Base-by-base conservation (phyloP, 1,140 invertebrate species). In the Laupala kohalensis region DNA sequence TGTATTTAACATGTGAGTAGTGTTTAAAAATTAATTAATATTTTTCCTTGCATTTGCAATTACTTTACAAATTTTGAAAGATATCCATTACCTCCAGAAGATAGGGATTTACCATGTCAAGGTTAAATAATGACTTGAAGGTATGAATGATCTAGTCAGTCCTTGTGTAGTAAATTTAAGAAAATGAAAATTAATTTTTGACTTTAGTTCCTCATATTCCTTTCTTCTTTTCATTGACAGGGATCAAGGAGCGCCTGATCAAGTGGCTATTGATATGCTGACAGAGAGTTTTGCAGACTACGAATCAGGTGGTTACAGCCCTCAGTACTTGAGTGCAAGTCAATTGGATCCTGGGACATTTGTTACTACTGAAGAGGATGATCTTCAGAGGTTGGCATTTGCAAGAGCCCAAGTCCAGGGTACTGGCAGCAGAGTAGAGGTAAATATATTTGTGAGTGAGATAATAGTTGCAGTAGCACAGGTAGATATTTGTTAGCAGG, bases 321-420 rank as follows among this genome's bases (percentile, higher is more conserved):
- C 97, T 0, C 83, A 80, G 73, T 89, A 93, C 73, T 78, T 96
- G 37, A 75, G 79, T 15, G 80, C 85, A 5, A 82, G 85, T 27
- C 86, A 91, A 26, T 80, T 97, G 9, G 94, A 96, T 78, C 90
- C 93, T 5, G 93, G 89, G 53, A 92, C 93, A 3, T 83, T 95
- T 68, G 83, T 97, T 4, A 86, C 90, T 24, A 86, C 89, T 67
- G 89, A 92, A 75, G 87, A 86, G 66, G 92, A 96, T 75, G 95
- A 97, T 79, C 81, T 80, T 65, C 87, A 91, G 77, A 83, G 92
- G 72, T 82, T 96, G 26, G 87, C 89, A 74, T 90, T 89, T 79
- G 86, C 92, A 24, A 81, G 92, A 74, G 78, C 87, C 75, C 83
- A 89, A 82, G 82, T 89, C 13, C 79, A 85, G 3, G 83, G 78